Percentiles rank a stretch among this genome's conserved stretches.
phyloP scores from a whole-genome alignment of 2,797 vertebrate species.

The Epinephelus malabaricus region DNA sequence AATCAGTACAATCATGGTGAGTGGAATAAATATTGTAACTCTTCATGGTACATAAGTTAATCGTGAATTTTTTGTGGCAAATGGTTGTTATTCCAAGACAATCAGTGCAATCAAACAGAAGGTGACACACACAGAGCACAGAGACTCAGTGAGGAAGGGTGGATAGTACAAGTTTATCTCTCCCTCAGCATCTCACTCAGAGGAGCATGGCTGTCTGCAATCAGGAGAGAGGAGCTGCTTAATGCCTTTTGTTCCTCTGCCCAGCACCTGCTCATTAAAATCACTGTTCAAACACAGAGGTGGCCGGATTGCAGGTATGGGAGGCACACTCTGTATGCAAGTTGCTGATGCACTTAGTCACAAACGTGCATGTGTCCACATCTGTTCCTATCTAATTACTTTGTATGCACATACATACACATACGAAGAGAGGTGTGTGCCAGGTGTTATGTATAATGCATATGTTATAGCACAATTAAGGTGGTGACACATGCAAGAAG shows the following conservation, averaged over 20 bases:
- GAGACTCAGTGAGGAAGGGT: slow-evolving; percentile 7
- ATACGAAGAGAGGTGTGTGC: not conserved
- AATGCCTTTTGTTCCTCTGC: slow-evolving; percentile 55
- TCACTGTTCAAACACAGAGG: slow-evolving; percentile 39
- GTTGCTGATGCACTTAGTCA: slow-evolving; percentile 33
- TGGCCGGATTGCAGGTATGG: slow-evolving; percentile 34
- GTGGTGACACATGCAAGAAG: not conserved
- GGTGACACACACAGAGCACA: slow-evolving; percentile 15
- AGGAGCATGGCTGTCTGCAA: slow-evolving; percentile 55
- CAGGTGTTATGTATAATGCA: slow-evolving; percentile 24
- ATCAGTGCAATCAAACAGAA: slow-evolving; percentile 33
- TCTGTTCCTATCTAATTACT: slow-evolving; percentile 52
- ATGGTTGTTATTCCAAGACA: slow-evolving; percentile 27
- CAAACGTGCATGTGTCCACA: slow-evolving; percentile 20
- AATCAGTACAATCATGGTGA: not conserved
- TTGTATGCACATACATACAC: slow-evolving; percentile 1
- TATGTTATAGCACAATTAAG: slow-evolving; percentile 4
- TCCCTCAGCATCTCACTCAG: slow-evolving; percentile 38
- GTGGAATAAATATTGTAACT: not conserved
- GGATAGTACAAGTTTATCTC: slow-evolving; percentile 14
- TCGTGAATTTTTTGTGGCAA: not conserved
- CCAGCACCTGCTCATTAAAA: slow-evolving; percentile 75
- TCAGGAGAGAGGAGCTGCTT: slow-evolving; percentile 57
- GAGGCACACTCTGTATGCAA: slow-evolving; percentile 36
- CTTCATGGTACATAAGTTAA: not conserved